These are phyloP conservation scores for Protonibea diacanthus DNA, from an alignment of 2,797 vertebrate species.

Conservation along the genomic window DNA sequence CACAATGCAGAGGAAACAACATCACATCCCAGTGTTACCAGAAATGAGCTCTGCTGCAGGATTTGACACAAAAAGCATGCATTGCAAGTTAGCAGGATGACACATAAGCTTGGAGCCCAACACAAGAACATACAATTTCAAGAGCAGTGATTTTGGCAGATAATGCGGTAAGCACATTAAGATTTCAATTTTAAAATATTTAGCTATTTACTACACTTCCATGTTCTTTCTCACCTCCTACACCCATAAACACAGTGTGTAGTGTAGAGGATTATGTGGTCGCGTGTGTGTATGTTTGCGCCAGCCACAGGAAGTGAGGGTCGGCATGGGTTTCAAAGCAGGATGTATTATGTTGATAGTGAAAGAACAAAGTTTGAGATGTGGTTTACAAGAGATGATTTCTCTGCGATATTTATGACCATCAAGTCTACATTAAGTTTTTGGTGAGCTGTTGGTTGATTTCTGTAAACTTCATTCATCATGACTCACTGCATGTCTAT, in stretches of 20 bases:
- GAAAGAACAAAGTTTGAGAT: constrained; percentile 25
- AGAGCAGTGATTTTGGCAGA: constrained; percentile 42
- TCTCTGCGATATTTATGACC: constrained; percentile 9
- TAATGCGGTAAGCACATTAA: constrained; percentile 48
- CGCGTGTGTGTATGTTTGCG: not conserved
- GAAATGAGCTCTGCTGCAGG: constrained; percentile 62
- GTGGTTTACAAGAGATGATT: constrained; percentile 61
- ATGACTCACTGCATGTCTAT: constrained; percentile 55
- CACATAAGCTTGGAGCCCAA: constrained; percentile 15
- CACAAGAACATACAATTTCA: constrained; percentile 26
- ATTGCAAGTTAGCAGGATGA: constrained; percentile 46
- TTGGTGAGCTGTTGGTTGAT: too few relatives aligned
- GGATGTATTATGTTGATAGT: not conserved
- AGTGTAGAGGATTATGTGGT: constrained; percentile 10
- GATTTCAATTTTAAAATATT: constrained; percentile 15
- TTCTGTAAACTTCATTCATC: not conserved
- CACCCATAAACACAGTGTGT: not conserved
- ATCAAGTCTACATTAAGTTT: not conserved
- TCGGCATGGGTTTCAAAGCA: constrained; percentile 52
- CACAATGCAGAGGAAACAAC: constrained; percentile 58
- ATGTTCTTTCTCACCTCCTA: constrained; percentile 2
- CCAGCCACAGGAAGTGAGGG: constrained; percentile 75
- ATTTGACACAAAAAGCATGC: constrained; percentile 61
- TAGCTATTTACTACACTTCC: constrained; percentile 1
- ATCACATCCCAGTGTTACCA: constrained; percentile 60